Evolutionary conservation across 1,140 invertebrate genomes (phyloP), one percentile per base, ranked within the genome.

Genomic region (Coptotermes formosanus): DNA sequence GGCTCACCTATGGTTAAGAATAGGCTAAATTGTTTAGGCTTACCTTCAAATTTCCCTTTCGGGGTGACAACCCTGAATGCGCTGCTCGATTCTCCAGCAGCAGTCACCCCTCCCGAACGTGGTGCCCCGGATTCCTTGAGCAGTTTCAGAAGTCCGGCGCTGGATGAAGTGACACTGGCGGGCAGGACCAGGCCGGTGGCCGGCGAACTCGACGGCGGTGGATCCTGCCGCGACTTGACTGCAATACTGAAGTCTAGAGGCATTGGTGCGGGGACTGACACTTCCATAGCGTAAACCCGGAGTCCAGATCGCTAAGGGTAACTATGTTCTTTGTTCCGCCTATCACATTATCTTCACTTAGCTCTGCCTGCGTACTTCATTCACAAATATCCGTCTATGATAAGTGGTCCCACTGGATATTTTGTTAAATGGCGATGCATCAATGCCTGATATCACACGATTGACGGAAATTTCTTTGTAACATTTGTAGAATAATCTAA

Each of bases 1-100:
- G 38, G 4, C 38, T 38, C 2, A 38, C 38, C 38, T 38, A 38
- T 59, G 21, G 55, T 59, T 59, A 59, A 23, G 21, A 6, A 59
- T 2, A 14, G 55, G 8, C 38, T 38, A 64, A n/a, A 16, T 64
- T 64, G 21, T 48, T 9, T n/a, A 7, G 59, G 59, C 59, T 87
- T 85, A 88, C 88, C 88, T 84, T 88, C 88, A 84, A 86, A 85
- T 55, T 89, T 88, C 32, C 88, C 88, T 83, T 90, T 90, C 38
- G 90, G 90, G 19, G 90, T 90, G 87, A 90, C 90, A 25, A 90
- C 89, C 21, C 90, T 87, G 87, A 90, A 90, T 45, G 90, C 90
- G 87, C 89, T 89, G 83, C 86, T 88, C 84, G 88, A 88, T 82
- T 87, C 52, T 82, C 38, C 55, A 25, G 82, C 6, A 23, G 52